These are phyloP conservation scores for Turdus rufiventris DNA, from an alignment of 2,113 vertebrate genomes.

Conservation along the genomic window DNA sequence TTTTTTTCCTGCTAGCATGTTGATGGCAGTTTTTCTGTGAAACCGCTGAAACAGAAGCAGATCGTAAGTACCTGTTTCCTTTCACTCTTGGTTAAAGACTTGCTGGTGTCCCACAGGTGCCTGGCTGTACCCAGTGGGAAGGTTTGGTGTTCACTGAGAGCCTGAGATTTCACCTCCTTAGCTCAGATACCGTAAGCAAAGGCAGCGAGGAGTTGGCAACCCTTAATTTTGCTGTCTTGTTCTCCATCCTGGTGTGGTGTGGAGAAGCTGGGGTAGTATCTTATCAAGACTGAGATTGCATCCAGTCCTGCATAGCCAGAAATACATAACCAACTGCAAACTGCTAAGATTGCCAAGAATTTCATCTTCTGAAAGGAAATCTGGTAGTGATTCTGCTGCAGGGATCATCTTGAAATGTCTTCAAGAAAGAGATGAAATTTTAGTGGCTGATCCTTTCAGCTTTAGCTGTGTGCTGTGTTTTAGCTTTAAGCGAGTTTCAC, in stretches of 20 bases:
- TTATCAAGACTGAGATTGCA: neutral
- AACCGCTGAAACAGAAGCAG: conserved; percentile 97
- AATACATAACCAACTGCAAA: neutral
- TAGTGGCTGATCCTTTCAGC: neutral
- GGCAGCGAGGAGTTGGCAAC: neutral
- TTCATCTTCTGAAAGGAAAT: neutral
- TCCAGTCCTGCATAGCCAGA: neutral
- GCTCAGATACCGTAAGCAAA: neutral
- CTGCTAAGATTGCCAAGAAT: neutral
- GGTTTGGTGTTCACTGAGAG: neutral
- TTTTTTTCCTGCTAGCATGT: conserved; percentile 77
- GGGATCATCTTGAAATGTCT: neutral
- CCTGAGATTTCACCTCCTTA: neutral
- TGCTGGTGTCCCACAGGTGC: neutral
- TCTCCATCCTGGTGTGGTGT: neutral
- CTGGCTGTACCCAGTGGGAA: neutral
- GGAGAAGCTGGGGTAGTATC: neutral
- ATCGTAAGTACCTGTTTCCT: conserved; percentile 83
- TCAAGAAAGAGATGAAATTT: neutral
- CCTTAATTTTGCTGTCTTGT: neutral
- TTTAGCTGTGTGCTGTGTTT: neutral
- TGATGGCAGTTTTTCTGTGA: conserved; percentile 96
- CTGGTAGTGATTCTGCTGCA: neutral
- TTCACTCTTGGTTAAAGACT: neutral
- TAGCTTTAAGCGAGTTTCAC: neutral